phyloP scores from a whole-genome alignment of 2,797 vertebrate species.

The Pangasius sanitwongsei region DNA sequence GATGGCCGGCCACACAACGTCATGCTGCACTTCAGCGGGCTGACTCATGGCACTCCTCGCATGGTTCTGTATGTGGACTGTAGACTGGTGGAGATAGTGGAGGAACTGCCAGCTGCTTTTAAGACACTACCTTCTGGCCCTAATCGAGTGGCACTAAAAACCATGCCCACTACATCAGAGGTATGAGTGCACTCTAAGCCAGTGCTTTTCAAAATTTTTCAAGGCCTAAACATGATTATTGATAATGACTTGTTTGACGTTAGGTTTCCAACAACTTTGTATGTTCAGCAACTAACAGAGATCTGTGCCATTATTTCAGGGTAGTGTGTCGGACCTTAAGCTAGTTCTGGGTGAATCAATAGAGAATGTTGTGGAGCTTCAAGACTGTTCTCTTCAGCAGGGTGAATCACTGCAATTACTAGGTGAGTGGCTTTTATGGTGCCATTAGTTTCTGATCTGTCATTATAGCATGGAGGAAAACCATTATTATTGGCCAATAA shows the following conservation, averaged over 20 bases:
- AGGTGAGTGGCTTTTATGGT: slow-evolving; percentile 70
- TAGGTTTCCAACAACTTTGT: neutral
- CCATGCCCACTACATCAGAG: slow-evolving; percentile 81
- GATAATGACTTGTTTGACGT: neutral
- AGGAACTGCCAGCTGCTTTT: slow-evolving; percentile 84
- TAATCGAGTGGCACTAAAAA: slow-evolving; percentile 80
- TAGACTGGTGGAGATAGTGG: slow-evolving; percentile 79
- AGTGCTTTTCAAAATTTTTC: neutral
- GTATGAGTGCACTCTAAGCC: slow-evolving; percentile 61
- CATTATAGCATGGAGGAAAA: neutral
- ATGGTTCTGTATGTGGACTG: slow-evolving; percentile 91
- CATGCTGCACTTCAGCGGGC: slow-evolving; percentile 85
- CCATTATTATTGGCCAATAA: slow-evolving; percentile 50
- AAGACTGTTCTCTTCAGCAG: slow-evolving; percentile 83
- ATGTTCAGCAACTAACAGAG: neutral
- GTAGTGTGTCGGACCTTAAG: slow-evolving; percentile 87
- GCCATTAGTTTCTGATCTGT: neutral
- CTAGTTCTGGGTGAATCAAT: slow-evolving; percentile 88
- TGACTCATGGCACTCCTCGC: slow-evolving; percentile 76
- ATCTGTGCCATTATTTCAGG: slow-evolving; percentile 68
- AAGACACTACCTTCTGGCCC: slow-evolving; percentile 75
- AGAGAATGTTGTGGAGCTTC: slow-evolving; percentile 78
- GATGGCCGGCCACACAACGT: slow-evolving; percentile 86
- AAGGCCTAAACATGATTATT: neutral
- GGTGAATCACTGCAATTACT: slow-evolving; percentile 80